phyloP scores from a whole-genome alignment of 2,888 invertebrate genomes.

The Lithosia quadra region DNA sequence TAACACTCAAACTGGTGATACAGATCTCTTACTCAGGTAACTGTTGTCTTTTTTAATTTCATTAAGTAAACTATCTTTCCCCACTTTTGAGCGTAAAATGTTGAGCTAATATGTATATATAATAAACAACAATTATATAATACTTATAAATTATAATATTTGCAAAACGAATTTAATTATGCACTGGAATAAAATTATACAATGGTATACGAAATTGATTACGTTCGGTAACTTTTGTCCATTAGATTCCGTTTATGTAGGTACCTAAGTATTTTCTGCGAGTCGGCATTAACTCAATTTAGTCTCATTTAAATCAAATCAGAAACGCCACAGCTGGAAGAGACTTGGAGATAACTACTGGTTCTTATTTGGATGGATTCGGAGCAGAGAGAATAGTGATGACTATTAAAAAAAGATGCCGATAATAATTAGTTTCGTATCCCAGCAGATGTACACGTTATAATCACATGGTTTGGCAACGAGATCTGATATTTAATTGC shows the following conservation, averaged over 20 bases:
- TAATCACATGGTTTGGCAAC: constrained; percentile 3
- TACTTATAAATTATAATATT: constrained; percentile 25
- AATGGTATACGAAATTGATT: constrained; percentile 13
- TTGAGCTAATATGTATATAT: constrained; percentile 39
- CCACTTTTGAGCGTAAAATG: constrained; percentile 42
- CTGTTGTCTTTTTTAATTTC: background rate
- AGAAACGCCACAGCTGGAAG: constrained; percentile 1
- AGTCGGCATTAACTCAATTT: background rate
- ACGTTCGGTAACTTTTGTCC: constrained; percentile 5
- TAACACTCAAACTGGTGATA: background rate
- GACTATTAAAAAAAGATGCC: background rate
- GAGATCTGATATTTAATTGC: constrained; percentile 46
- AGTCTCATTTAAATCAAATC: constrained; percentile 3
- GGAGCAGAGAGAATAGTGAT: background rate
- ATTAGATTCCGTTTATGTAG: background rate
- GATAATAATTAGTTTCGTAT: constrained; percentile 11
- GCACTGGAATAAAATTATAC: constrained; percentile 20
- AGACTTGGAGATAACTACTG: background rate
- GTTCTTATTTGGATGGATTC: background rate
- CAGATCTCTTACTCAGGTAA: background rate
- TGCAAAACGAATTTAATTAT: constrained; percentile 26
- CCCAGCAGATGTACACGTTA: background rate
- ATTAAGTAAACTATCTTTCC: constrained; percentile 12
- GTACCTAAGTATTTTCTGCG: background rate
- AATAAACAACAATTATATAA: constrained; percentile 23